Conservation (phyloP, 2,888 invertebrate species). For the Priocnemis perturbator region DNA sequence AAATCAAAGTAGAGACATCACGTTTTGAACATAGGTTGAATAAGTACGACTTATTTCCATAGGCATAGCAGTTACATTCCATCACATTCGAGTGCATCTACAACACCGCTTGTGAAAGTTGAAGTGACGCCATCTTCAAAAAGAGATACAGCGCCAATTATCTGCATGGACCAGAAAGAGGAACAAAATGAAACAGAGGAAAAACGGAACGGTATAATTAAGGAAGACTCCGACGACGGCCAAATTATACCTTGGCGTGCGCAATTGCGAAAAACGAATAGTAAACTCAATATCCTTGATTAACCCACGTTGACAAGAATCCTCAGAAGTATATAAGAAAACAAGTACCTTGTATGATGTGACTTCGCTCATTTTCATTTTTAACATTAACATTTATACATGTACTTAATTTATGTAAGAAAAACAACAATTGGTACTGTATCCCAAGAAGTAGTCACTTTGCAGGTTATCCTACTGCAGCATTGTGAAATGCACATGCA, state of each 20-base stretch:
- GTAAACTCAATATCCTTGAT: slow-evolving; percentile 89
- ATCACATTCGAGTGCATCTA: background rate
- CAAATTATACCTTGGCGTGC: slow-evolving; percentile 93
- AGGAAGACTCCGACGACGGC: slow-evolving; percentile 79
- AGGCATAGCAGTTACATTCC: slow-evolving; percentile 14
- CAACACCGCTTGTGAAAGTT: slow-evolving; percentile 46
- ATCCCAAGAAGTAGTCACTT: too few relatives aligned
- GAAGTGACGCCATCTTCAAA: slow-evolving; percentile 50
- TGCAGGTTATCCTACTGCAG: too few relatives aligned
- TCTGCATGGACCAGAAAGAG: slow-evolving; percentile 53
- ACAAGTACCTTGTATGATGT: too few relatives aligned
- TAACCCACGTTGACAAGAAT: slow-evolving; percentile 53
- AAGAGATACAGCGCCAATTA: slow-evolving; percentile 54
- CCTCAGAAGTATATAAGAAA: too few relatives aligned
- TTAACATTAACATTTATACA: too few relatives aligned
- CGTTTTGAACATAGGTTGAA: too few relatives aligned
- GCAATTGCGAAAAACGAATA: slow-evolving; percentile 92
- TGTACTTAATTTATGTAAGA: too few relatives aligned
- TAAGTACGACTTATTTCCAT: background rate
- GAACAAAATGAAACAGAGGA: slow-evolving; percentile 46
- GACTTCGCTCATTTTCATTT: too few relatives aligned
- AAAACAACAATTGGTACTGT: too few relatives aligned
- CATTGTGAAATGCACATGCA: too few relatives aligned
- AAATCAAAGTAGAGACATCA: too few relatives aligned
- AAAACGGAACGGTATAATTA: slow-evolving; percentile 69